Base-by-base conservation (phyloP, 2,888 invertebrate species). In the Deilephila porcellus region DNA sequence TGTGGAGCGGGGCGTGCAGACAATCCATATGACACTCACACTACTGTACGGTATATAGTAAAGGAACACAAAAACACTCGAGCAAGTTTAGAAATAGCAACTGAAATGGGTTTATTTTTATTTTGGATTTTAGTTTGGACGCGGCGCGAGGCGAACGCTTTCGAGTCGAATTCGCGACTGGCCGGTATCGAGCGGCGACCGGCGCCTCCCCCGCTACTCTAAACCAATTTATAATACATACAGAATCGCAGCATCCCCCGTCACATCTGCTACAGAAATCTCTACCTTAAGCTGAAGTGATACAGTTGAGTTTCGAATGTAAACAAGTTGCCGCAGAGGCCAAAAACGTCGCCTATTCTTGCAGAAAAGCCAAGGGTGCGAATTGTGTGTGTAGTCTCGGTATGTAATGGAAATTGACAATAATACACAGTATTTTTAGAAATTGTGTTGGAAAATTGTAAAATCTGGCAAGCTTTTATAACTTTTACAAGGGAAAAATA, bases 141-240 rank as follows among this genome's bases (percentile, higher is more conserved):
- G 75, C 73, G 80, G 17, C 62, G 60, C 80, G 86, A 80, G 78
- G 85, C 86, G 85, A 77, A 77, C 90, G 83, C 87, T 76, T 82
- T 84, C 85, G 84, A 78, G 75, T 83, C 88, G 82, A 81, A 81
- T 79, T 86, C 88, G 87, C 91, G 89, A 93, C 93, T 93, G 93
- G 88, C 83, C 88, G 86, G 89, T 93, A 93, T 93, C 91, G 93
- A 94, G 93, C 94, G 94, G 80, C 84, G 83, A 83, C 86, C 86
- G 85, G 81, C 87, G 83, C 83, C 89, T 88, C 91, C 93, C 67
- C 92, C 92, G 89, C 92, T 88, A 85, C 92, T 93, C 93, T 93
- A 93, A 93, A 94, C 93, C 94, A 93, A 94, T 94, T 94, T 94
- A 94, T 94, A 94, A 94, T 94, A 94, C 93, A 94, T 94, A 94